Evolutionary conservation across 2,113 vertebrate genomes (phyloP).

Genomic region (Gulo gulo): DNA sequence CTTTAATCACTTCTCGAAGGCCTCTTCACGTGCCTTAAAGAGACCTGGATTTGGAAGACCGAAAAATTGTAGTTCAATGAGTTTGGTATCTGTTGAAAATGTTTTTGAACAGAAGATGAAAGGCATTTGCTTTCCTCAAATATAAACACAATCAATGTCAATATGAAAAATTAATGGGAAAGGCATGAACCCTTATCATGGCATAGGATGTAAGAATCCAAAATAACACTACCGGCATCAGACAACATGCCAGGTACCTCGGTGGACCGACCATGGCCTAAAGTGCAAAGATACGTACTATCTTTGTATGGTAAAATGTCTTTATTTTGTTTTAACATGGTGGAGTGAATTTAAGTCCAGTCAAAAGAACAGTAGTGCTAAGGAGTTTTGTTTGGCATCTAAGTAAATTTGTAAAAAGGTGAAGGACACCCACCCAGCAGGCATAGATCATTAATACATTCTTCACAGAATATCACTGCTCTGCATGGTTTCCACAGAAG

Average conservation of each 20-base stretch:
- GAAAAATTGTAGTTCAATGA: neutral
- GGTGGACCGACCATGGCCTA: neutral
- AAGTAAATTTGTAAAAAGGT: neutral
- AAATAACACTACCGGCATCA: neutral
- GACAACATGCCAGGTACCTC: neutral
- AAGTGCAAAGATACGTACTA: neutral
- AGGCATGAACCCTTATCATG: neutral
- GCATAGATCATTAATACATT: neutral
- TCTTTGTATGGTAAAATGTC: neutral
- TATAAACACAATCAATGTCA: conserved; percentile 10
- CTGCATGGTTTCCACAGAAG: neutral
- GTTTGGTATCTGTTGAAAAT: neutral
- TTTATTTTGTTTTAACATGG: neutral
- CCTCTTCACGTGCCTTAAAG: neutral
- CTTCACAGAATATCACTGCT: neutral
- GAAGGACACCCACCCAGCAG: neutral
- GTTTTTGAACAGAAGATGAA: conserved; percentile 3
- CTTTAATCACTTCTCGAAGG: neutral
- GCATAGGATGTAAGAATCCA: neutral
- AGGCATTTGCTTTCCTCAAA: neutral
- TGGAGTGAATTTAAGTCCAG: neutral
- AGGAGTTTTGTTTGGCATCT: conserved; percentile 26
- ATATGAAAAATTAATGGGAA: neutral
- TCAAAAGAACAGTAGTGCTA: neutral
- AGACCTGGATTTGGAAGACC: neutral